Evolutionary conservation across 2,888 invertebrate species (phyloP).

Genomic region (Lissonota sp.): DNA sequence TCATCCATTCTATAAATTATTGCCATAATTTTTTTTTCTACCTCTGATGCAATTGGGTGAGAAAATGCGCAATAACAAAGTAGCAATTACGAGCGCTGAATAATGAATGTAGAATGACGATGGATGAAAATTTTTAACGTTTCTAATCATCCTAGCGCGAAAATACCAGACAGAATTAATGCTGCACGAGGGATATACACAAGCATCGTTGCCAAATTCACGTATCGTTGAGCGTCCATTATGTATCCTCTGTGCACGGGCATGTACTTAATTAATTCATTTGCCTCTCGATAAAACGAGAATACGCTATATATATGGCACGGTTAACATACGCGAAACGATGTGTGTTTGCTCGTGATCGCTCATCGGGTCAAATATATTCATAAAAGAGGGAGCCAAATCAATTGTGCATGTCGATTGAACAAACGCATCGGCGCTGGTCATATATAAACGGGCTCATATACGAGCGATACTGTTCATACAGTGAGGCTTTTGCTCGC

Average conservation of each 20-base stretch:
- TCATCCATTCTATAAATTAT: too few species aligned
- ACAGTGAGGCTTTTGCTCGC: constrained; percentile 2
- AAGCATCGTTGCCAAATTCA: neutral
- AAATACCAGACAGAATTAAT: neutral
- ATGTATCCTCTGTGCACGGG: neutral
- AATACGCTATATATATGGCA: neutral
- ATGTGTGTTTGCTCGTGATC: constrained; percentile 4
- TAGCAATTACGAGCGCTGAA: too few species aligned
- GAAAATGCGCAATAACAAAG: too few species aligned
- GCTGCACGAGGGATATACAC: neutral
- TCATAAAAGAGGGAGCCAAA: constrained; percentile 25
- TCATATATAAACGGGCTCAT: neutral
- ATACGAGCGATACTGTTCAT: neutral
- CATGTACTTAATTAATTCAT: neutral
- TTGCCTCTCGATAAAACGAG: neutral
- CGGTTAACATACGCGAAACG: neutral
- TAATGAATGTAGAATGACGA: too few species aligned
- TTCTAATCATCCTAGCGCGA: neutral
- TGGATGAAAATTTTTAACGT: neutral
- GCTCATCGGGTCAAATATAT: constrained; percentile 35
- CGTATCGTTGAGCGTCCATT: constrained; percentile 1
- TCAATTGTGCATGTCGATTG: constrained; percentile 41
- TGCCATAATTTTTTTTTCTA: too few species aligned
- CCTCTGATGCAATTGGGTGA: too few species aligned
- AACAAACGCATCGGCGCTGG: constrained; percentile 7